Conservation (phyloP, 2,113 vertebrate species). For the Gnathonemus longibarbis region DNA sequence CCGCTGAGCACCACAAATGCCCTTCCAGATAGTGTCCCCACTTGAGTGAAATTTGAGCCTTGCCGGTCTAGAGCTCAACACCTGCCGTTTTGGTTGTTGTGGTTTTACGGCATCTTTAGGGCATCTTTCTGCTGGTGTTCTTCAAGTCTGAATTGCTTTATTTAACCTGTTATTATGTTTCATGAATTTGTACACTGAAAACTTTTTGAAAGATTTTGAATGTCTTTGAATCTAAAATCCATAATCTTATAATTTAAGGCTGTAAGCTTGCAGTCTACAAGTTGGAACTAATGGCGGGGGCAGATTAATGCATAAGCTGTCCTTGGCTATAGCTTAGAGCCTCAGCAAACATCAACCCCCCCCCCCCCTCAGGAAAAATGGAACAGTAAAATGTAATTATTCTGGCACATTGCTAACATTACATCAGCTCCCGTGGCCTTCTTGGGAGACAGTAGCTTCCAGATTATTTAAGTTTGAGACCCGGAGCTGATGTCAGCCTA, state of each 20-base stretch:
- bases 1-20: not conserved
- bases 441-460: not conserved
- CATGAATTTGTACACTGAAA: not conserved
- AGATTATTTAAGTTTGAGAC: not conserved
- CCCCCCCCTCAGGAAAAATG: not conserved
- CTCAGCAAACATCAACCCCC: not conserved
- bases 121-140: not conserved
- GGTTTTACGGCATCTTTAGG: not conserved
- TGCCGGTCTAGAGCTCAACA: not conserved
- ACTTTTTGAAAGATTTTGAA: not conserved
- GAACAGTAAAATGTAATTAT: not conserved
- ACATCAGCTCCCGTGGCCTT: not conserved
- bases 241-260: not conserved
- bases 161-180: not conserved
- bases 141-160: not conserved
- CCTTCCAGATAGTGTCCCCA: not conserved
- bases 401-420: not conserved
- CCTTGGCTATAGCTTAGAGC: not conserved
- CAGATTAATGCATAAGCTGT: not conserved
- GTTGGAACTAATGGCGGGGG: not conserved
- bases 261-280: not conserved
- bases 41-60: not conserved
- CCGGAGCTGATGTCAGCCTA: not conserved
- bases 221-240: not conserved
- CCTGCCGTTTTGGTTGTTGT: not conserved